Conservation (phyloP, 2,113 vertebrate genomes). For the Crotalus viridis region DNA sequence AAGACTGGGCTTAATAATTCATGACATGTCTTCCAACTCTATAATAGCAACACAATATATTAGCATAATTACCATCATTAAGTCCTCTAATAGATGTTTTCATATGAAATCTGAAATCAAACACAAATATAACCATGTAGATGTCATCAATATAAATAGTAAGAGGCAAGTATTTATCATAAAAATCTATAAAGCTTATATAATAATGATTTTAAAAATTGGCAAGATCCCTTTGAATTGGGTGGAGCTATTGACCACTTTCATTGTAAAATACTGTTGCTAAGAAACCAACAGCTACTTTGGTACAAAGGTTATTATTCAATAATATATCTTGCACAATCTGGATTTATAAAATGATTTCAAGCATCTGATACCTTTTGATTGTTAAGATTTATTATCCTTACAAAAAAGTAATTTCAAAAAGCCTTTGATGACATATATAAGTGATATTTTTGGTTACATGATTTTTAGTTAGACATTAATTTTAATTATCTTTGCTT, state of each 20-base stretch:
- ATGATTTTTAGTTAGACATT: neutral
- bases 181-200: neutral
- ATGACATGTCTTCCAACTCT: neutral
- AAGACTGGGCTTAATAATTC: neutral
- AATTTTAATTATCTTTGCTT: neutral
- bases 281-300: neutral
- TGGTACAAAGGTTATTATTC: neutral
- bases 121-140: slow-evolving; percentile 32
- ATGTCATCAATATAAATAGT: neutral
- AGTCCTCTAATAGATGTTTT: slow-evolving; percentile 58
- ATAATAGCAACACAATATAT: neutral
- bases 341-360: neutral
- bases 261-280: neutral
- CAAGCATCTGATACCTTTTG: neutral
- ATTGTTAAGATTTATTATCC: neutral
- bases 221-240: neutral
- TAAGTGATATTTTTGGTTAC: neutral
- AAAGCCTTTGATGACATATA: neutral
- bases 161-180: neutral
- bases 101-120: slow-evolving; percentile 68
- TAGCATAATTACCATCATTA: slow-evolving; percentile 67
- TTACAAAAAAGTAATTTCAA: neutral
- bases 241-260: neutral
- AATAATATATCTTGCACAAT: neutral
- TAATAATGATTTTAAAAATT: neutral